Percentiles rank a stretch among this genome's conserved stretches.
Conservation (phyloP, 2,113 vertebrate genomes). For the Hyla sarda region DNA sequence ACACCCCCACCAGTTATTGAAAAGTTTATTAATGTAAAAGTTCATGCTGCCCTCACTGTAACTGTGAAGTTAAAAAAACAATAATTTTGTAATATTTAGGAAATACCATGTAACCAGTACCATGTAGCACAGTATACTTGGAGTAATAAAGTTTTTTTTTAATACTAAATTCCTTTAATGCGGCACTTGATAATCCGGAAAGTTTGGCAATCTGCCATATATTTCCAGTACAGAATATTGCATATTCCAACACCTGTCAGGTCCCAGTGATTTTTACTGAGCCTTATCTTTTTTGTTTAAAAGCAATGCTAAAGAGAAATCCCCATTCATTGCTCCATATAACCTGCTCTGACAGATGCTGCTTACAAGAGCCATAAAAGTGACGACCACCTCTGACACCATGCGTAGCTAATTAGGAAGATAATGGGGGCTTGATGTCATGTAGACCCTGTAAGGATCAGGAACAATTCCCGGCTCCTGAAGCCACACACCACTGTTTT, state of each 20-base stretch:
- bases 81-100: not conserved
- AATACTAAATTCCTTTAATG: not conserved
- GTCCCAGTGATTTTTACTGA: not conserved
- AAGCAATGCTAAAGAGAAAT: not conserved
- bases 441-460: slow-evolving; percentile 16
- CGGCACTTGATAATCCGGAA: not conserved
- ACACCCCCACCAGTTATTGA: too few relatives aligned
- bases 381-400: slow-evolving; percentile 33
- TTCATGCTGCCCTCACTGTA: too few relatives aligned
- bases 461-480: slow-evolving; percentile 30
- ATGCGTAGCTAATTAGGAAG: slow-evolving; percentile 49
- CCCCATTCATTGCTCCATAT: not conserved
- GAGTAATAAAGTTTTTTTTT: not conserved
- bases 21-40: too few relatives aligned
- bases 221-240: not conserved
- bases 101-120: too few relatives aligned
- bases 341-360: slow-evolving; percentile 25
- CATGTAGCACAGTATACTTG: not conserved
- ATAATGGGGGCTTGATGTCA: slow-evolving; percentile 39
- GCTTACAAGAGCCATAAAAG: not conserved
- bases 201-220: not conserved
- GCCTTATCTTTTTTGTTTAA: not conserved
- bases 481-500: slow-evolving; percentile 48
- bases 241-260: not conserved
- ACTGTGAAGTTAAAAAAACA: too few relatives aligned